phyloP scores from a whole-genome alignment of 2,888 invertebrate species.

The Synergus laeviventris region DNA sequence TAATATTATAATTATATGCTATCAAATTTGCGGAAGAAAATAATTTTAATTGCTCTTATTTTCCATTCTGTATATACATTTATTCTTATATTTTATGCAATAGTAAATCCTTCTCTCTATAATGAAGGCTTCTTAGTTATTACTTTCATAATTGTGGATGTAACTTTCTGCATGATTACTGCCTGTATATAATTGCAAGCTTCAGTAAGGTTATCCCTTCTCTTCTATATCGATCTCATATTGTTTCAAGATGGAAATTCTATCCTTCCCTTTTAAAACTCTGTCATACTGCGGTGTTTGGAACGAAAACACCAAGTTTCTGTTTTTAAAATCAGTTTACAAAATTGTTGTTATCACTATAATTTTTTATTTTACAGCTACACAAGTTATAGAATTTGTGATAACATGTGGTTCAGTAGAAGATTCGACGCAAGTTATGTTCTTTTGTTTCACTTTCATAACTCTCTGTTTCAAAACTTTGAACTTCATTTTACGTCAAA shows the following conservation, averaged over 20 bases:
- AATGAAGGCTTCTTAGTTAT: neutral
- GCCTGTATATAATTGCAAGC: neutral
- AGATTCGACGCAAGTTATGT: conserved; percentile 43
- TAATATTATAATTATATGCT: no score
- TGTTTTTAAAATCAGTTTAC: conserved; percentile 37
- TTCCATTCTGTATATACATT: no score
- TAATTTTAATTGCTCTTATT: no score
- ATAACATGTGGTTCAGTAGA: conserved; percentile 20
- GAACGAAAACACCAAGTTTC: conserved; percentile 32
- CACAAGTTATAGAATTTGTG: conserved; percentile 29
- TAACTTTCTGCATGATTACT: neutral
- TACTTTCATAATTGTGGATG: neutral
- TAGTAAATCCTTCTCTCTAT: neutral
- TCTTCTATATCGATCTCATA: conserved; percentile 9
- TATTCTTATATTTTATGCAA: neutral
- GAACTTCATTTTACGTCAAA: conserved; percentile 38
- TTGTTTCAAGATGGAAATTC: conserved; percentile 44
- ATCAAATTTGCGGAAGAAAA: no score
- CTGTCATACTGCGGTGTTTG: conserved; percentile 44
- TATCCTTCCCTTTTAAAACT: conserved; percentile 42
- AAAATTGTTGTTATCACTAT: conserved; percentile 20
- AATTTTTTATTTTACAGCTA: conserved; percentile 33
- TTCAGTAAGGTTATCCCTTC: neutral
- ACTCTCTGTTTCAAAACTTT: conserved; percentile 40
- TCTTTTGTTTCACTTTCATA: conserved; percentile 37